phyloP scores from a whole-genome alignment of 2,113 vertebrate genomes.

The Rhabdomys dilectus region DNA sequence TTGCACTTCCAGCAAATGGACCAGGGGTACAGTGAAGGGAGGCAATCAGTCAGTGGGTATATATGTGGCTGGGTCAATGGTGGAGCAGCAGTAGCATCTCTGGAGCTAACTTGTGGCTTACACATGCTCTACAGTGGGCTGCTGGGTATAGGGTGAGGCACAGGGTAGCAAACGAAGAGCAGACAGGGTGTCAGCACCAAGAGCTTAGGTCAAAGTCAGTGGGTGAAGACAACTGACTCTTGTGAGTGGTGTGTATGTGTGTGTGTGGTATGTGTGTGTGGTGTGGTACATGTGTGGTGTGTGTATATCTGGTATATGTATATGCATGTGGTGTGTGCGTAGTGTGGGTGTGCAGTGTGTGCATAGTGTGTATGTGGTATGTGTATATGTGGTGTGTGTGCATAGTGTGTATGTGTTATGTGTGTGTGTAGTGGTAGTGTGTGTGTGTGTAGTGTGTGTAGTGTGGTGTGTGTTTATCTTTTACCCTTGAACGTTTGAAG shows the following conservation, averaged over 20 bases:
- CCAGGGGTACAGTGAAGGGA: neutral
- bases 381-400: neutral
- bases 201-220: neutral
- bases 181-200: neutral
- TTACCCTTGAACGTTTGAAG: neutral
- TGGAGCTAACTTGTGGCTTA: neutral
- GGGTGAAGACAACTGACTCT: neutral
- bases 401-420: too few relatives aligned
- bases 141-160: neutral
- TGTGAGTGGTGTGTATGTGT: neutral
- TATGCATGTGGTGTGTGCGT: neutral
- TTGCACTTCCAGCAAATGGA: neutral
- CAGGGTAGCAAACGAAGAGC: neutral
- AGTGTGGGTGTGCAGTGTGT: neutral
- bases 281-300: neutral
- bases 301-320: neutral
- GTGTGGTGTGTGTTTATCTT: neutral
- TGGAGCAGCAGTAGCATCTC: fast-evolving
- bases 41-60: neutral
- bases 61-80: neutral
- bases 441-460: neutral
- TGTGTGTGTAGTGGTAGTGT: too few relatives aligned
- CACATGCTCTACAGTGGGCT: fast-evolving
- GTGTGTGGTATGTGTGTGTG: neutral
- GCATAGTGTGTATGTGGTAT: neutral